Conservation (phyloP, 2,797 vertebrate species). For the Poeciliopsis presidionis region DNA sequence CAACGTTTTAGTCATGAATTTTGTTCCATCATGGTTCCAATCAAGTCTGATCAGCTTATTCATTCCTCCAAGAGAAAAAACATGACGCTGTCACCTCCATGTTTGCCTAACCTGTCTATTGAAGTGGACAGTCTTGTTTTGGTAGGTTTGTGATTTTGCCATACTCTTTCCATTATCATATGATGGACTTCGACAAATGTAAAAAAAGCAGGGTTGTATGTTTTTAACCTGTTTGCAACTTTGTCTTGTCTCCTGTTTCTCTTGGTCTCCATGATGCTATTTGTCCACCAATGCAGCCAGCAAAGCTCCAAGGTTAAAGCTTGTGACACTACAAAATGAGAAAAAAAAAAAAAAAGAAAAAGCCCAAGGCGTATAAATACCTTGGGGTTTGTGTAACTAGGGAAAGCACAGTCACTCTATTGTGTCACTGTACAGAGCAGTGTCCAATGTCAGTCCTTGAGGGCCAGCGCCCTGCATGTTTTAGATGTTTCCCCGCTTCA, state of each 20-base stretch:
- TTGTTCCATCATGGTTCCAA: neutral
- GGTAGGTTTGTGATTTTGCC: neutral
- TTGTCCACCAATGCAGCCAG: neutral
- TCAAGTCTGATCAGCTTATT: neutral
- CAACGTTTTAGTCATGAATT: neutral
- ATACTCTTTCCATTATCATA: neutral
- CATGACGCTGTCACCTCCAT: neutral
- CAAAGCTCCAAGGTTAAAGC: neutral
- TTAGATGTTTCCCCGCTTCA: neutral
- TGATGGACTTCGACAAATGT: neutral
- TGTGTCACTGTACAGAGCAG: neutral
- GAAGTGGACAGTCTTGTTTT: neutral
- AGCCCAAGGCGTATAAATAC: neutral
- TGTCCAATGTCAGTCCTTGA: neutral
- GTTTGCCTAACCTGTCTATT: neutral
- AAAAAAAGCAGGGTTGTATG: neutral
- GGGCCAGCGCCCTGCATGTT: neutral
- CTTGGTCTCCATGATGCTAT: neutral
- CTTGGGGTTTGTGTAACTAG: neutral
- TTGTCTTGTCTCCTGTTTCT: neutral
- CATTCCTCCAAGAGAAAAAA: neutral
- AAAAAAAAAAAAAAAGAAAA: neutral
- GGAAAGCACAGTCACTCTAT: constrained; percentile 1
- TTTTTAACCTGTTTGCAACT: neutral
- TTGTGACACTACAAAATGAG: neutral